Conservation (phyloP, 2,888 invertebrate genomes). For the Rotaria socialis region DNA sequence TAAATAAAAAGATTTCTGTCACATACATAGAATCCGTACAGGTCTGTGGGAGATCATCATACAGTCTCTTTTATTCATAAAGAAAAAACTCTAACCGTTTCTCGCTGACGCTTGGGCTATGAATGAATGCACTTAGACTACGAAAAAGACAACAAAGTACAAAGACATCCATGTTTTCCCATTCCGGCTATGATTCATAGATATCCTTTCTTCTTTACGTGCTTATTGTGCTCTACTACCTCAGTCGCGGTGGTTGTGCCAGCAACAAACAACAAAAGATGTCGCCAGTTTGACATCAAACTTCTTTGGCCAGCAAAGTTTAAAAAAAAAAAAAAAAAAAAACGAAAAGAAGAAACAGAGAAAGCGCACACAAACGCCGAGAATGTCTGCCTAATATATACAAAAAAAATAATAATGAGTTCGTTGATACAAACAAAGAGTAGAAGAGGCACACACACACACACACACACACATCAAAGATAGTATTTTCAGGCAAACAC, state of each 20-base stretch:
- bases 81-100: not conserved
- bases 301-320: constrained; percentile 25
- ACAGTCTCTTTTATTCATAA: not conserved
- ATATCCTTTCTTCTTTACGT: not conserved
- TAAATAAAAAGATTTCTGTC: not conserved
- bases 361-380: constrained; percentile 3
- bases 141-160: constrained; percentile 1
- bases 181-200: not conserved
- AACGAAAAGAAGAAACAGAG: not conserved
- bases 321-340: constrained; percentile 8
- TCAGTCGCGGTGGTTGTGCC: constrained; percentile 3
- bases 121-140: not conserved
- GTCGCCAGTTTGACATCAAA: constrained; percentile 17
- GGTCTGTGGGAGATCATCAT: not conserved
- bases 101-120: not conserved
- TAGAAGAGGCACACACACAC: not conserved
- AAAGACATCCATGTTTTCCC: constrained; percentile 23
- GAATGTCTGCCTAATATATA: not conserved
- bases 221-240: not conserved
- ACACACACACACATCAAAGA: not conserved
- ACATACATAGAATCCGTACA: not conserved
- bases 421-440: not conserved
- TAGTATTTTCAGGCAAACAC: not conserved
- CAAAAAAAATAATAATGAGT: not conserved
- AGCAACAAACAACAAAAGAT: constrained; percentile 17